Percentiles rank a stretch among this genome's conserved stretches.
Evolutionary conservation across 2,888 invertebrate genomes (phyloP).

Genomic region (Hymenopus coronatus): DNA sequence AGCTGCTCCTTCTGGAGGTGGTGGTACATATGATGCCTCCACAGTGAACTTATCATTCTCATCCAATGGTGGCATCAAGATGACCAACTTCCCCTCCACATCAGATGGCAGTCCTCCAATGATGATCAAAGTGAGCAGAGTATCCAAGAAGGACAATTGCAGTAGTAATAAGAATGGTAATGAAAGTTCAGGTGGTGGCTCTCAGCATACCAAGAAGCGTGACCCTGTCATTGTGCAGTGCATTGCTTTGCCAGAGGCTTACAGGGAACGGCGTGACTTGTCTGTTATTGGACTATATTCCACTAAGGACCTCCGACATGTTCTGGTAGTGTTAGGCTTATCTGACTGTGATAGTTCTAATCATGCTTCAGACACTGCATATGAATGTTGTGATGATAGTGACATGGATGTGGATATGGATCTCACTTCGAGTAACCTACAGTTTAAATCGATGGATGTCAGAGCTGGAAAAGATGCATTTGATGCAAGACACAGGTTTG

Average conservation of each 20-base stretch:
- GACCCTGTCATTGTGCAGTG: conserved; percentile 57
- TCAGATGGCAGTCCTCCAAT: conserved; percentile 30
- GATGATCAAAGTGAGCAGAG: conserved; percentile 26
- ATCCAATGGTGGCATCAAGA: conserved; percentile 25
- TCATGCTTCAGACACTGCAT: not conserved
- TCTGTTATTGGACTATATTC: conserved; percentile 64
- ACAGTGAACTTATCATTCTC: conserved; percentile 21
- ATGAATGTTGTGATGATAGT: conserved; percentile 43
- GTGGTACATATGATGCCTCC: conserved; percentile 32
- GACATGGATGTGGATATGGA: conserved; percentile 51
- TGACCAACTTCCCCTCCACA: conserved; percentile 31
- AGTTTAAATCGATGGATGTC: not conserved
- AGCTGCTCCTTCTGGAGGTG: conserved; percentile 35
- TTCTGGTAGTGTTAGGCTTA: conserved; percentile 58
- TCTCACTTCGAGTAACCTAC: not conserved
- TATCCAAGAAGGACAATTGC: conserved; percentile 24
- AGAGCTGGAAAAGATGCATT: not conserved
- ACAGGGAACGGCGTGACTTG: conserved; percentile 52
- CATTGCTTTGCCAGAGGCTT: conserved; percentile 53
- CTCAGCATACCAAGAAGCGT: not conserved
- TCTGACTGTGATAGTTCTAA: conserved; percentile 41
- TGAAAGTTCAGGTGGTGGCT: not conserved
- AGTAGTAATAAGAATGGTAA: conserved; percentile 12
- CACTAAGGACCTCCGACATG: conserved; percentile 65
- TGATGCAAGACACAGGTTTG: conserved; percentile 1